Percentiles rank a stretch among this genome's conserved stretches.
These are phyloP conservation scores for Apamea sordens DNA, from an alignment of 2,888 invertebrate species.

Conservation along the genomic window DNA sequence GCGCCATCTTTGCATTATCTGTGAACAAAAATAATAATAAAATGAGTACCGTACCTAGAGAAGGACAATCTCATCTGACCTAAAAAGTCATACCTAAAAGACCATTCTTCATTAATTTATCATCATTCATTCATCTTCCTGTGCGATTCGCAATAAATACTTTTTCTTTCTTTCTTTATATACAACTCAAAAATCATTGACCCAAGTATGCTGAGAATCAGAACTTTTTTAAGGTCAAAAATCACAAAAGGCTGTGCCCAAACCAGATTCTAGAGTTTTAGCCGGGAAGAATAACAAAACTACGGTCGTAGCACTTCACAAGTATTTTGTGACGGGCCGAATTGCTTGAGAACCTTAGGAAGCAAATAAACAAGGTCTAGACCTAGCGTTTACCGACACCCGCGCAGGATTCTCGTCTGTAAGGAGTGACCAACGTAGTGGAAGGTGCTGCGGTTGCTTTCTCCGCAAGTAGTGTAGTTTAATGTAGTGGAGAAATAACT, in stretches of 20 bases:
- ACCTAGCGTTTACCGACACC: neutral
- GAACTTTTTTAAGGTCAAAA: neutral
- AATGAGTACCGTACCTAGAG: neutral
- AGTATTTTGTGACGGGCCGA: neutral
- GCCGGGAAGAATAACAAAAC: neutral
- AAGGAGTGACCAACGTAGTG: neutral
- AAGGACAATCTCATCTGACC: neutral
- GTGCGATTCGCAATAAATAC: no score
- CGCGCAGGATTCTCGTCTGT: neutral
- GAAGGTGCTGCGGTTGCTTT: neutral
- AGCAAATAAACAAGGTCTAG: neutral
- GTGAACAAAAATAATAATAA: constrained; percentile 65
- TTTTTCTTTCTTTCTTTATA: no score
- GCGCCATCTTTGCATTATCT: constrained; percentile 93
- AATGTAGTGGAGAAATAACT: neutral
- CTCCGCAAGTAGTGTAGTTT: neutral
- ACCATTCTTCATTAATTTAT: no score
- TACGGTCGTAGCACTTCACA: neutral
- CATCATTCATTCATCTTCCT: no score
- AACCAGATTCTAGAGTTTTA: neutral
- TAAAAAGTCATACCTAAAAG: neutral
- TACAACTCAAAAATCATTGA: neutral
- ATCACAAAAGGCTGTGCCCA: neutral
- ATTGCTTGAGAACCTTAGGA: no score
- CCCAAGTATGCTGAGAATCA: neutral